Percentiles rank a stretch among this genome's conserved stretches.
phyloP scores from a whole-genome alignment of 2,113 vertebrate genomes.

The Rattus norvegicus region GRCr8 NC_086038.1:45154001-45154500 shows the following conservation, averaged over 20 bases:
- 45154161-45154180: not conserved
- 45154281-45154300: conserved; percentile 1
- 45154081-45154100: not conserved
- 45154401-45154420: no score
- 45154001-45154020: no score
- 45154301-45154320: not conserved
- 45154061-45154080: no score
- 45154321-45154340: not conserved
- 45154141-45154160: not conserved
- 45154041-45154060: no score
- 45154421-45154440: no score
- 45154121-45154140: not conserved
- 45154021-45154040: not conserved
- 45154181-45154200: not conserved
- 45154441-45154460: no score
- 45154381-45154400: no score
- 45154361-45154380: no score
- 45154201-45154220: not conserved
- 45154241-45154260: not conserved
- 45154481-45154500: no score
- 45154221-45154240: not conserved
- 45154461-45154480: no score
- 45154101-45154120: not conserved
- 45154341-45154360: no score
- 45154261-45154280: not conserved